Conservation (phyloP, 2,113 vertebrate genomes). For the Buteo buteo region DNA sequence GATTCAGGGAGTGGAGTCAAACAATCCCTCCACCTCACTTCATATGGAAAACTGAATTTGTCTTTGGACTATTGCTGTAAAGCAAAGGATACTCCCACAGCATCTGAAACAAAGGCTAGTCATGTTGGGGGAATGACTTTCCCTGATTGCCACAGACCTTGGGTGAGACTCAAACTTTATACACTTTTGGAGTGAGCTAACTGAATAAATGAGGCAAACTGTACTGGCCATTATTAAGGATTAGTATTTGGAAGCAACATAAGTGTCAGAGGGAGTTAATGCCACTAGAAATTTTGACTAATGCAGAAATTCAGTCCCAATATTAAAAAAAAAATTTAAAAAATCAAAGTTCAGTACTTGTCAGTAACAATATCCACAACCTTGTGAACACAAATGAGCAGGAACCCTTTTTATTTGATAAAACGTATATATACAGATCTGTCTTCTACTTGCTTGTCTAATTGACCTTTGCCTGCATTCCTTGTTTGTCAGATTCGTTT, state of each 20-base stretch:
- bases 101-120: constrained; percentile 1
- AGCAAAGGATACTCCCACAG: constrained; percentile 10
- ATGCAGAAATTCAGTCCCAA: not conserved
- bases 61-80: not conserved
- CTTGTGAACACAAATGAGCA: not conserved
- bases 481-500: not conserved
- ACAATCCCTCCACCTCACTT: not conserved
- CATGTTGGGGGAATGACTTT: not conserved
- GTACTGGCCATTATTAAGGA: not conserved
- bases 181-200: not conserved
- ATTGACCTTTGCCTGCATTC: not conserved
- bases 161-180: constrained; percentile 25
- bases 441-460: not conserved
- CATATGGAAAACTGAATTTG: not conserved
- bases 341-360: not conserved
- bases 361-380: not conserved
- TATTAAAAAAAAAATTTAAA: not conserved
- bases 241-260: not conserved
- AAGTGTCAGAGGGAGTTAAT: not conserved
- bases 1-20: not conserved
- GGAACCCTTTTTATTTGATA: not conserved
- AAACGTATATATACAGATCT: not conserved
- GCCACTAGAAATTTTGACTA: not conserved
- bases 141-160: not conserved
- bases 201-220: not conserved